A percentile compares a stretch with the other conserved stretches of the same genome.
Conservation (phyloP, 2,113 vertebrate species). For the Lepisosteus oculatus region DNA sequence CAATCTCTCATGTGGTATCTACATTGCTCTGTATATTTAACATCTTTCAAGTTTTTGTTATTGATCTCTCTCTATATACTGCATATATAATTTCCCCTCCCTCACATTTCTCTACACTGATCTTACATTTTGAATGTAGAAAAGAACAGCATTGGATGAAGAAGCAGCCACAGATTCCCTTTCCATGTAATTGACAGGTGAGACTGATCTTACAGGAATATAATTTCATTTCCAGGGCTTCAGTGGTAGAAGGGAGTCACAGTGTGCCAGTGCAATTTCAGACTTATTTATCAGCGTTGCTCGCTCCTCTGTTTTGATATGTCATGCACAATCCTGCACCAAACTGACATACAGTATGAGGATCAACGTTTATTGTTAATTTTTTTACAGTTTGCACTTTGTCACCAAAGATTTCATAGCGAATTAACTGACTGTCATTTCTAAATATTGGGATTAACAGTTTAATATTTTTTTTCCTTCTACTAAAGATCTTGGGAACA, state of each 20-base stretch:
- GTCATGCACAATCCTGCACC: background rate
- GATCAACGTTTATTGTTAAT: background rate
- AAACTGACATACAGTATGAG: background rate
- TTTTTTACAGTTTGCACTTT: slow-evolving; percentile 1
- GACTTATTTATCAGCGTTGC: slow-evolving; percentile 4
- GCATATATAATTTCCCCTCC: no score
- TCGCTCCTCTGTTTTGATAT: background rate
- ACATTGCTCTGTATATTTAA: no score
- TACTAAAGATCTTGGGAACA: background rate
- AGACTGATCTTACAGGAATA: background rate
- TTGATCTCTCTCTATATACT: no score
- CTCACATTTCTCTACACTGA: no score
- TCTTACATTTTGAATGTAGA: no score
- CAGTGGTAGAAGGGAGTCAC: background rate
- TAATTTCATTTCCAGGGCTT: background rate
- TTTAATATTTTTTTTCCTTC: background rate
- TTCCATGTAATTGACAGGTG: background rate
- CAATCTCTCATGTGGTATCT: no score
- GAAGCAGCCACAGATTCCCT: background rate
- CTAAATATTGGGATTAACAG: background rate
- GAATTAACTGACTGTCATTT: background rate
- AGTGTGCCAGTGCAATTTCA: slow-evolving; percentile 2
- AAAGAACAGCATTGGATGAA: no score
- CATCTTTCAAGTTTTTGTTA: no score
- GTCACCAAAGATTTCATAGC: background rate